Evolutionary conservation across 2,797 vertebrate species (phyloP).

Genomic region (Schizopygopsis malacanthus): DNA sequence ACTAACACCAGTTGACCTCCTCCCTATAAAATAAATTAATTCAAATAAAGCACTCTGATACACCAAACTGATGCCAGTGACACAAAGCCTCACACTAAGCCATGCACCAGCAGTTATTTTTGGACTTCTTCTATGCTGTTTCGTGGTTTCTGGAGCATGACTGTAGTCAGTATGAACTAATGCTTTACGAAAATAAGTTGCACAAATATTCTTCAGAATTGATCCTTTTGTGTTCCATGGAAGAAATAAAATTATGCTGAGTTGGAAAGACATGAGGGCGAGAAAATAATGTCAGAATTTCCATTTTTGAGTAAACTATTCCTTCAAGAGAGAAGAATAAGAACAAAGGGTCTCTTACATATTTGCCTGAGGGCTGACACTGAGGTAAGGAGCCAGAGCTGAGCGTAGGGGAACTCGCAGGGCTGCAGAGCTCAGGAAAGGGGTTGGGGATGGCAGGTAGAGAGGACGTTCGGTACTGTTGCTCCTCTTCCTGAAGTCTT

Average conservation of each 20-base stretch:
- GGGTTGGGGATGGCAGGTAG: slow-evolving; percentile 97
- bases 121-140: not conserved
- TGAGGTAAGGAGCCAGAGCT: slow-evolving; percentile 89
- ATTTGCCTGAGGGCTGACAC: slow-evolving; percentile 78
- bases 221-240: not conserved
- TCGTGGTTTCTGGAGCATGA: not conserved
- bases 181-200: not conserved
- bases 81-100: not conserved
- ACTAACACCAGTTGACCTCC: not conserved
- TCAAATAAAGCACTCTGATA: not conserved
- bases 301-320: not conserved
- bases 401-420: slow-evolving; percentile 85
- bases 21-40: not conserved
- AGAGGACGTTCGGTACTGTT: slow-evolving; percentile 91
- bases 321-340: not conserved
- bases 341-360: slow-evolving; percentile 69
- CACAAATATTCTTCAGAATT: not conserved
- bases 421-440: slow-evolving; percentile 94
- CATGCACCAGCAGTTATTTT: not conserved
- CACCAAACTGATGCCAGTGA: not conserved
- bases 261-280: not conserved
- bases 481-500: slow-evolving; percentile 91
- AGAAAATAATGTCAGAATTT: not conserved
- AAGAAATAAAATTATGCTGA: not conserved
- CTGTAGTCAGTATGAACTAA: not conserved